These are phyloP conservation scores for Gordius sp. DNA, from an alignment of 2,888 invertebrate species.

Conservation along the genomic window DNA sequence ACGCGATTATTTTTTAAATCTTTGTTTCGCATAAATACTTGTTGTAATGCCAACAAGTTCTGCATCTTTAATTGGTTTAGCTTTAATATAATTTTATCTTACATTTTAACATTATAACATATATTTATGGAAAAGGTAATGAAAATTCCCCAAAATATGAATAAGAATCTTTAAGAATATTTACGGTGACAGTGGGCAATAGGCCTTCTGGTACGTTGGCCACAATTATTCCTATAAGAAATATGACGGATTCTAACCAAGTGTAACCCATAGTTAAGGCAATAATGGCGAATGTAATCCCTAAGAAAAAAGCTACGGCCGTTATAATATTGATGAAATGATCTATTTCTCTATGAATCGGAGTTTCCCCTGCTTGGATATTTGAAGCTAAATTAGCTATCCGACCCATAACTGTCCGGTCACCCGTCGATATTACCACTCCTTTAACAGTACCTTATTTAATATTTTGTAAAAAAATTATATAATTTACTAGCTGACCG, in stretches of 20 bases:
- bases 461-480: too few species aligned
- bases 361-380: slow-evolving; percentile 23
- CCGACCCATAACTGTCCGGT: slow-evolving; percentile 43
- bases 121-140: too few species aligned
- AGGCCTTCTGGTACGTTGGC: slow-evolving; percentile 89
- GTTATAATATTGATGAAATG: too few species aligned
- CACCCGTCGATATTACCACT: slow-evolving; percentile 40
- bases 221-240: slow-evolving; percentile 95
- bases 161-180: neutral
- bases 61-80: neutral
- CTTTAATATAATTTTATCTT: too few species aligned
- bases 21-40: too few species aligned
- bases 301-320: slow-evolving; percentile 34
- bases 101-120: too few species aligned
- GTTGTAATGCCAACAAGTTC: too few species aligned
- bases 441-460: slow-evolving; percentile 33
- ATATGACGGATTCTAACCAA: slow-evolving; percentile 95
- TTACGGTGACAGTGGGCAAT: neutral
- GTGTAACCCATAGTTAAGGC: slow-evolving; percentile 86
- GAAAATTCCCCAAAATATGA: neutral
- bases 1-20: too few species aligned
- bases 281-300: slow-evolving; percentile 42
- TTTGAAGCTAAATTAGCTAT: slow-evolving; percentile 41
- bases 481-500: too few species aligned
- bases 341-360: slow-evolving; percentile 20